Evolutionary conservation across 1,140 invertebrate genomes (phyloP), one percentile per base, ranked within the genome.

Genomic region (Macrotrachela quadricornifera): DNA sequence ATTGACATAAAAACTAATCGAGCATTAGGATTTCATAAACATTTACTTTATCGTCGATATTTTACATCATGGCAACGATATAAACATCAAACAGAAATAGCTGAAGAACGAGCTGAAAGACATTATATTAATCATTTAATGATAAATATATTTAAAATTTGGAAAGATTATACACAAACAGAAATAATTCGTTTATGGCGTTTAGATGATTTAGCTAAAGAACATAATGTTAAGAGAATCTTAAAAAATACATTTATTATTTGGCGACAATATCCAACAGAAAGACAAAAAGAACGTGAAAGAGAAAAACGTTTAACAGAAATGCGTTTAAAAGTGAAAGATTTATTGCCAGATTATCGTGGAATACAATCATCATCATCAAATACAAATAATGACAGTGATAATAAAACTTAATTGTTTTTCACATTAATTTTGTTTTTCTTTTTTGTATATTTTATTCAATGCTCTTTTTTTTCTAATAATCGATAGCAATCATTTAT

Each of bases 341-440:
- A 60, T 15, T 56, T 67, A 17, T 56, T 67, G 46, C 65, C 65
- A 12, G 64, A 67, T 50, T 67, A 62, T 38, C 21, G 21, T 30
- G 21, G 21, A 30, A 30, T 8, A 30, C 3, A 8, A 30, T 30
- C 21, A 4, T 30, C 21, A 30, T 30, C 21, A 30, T 30, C 21
- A 30, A 30, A 2, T 30, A 30, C 21, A 30, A 30, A 4, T 30
- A 2, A 30, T 30, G 8, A 8, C 21, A 30, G 21, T 30, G 21
- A 30, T 30, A 30, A 30, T 8, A 30, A 30, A 30, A 30, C 8
- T 30, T 30, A 30, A 30, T 30, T 30, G 21, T 8, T 30, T 2
- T 30, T 2, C 21, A 30, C 8, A 30, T 30, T 8, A 4, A 2
- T 30, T 30, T 30, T 30, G 3, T 30, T 30, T 30, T 30, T 30